These are phyloP conservation scores for Eucera pruinosa DNA, from an alignment of 2,888 invertebrate genomes.

Conservation along the genomic window DNA sequence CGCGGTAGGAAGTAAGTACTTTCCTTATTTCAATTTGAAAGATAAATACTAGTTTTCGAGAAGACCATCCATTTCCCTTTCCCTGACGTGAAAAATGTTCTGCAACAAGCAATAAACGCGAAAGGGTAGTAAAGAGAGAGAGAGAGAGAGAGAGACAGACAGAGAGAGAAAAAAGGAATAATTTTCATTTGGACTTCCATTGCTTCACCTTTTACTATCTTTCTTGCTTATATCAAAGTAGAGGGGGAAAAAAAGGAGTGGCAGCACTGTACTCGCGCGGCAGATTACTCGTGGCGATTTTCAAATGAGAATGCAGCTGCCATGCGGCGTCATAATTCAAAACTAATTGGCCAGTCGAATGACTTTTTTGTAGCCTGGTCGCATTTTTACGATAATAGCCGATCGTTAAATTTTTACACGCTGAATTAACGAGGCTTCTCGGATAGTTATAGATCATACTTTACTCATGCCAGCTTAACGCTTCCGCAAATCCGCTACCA, in stretches of 20 bases:
- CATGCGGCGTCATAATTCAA: conserved; percentile 55
- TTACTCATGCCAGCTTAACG: neutral
- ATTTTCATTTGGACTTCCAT: conserved; percentile 17
- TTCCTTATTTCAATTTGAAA: neutral
- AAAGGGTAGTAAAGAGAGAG: neutral
- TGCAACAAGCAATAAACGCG: neutral
- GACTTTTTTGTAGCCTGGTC: conserved; percentile 41
- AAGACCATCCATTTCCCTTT: neutral
- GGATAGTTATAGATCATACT: conserved; percentile 22
- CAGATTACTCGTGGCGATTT: conserved; percentile 59
- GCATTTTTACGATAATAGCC: conserved; percentile 34
- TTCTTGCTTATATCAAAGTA: no score
- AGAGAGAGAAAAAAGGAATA: neutral
- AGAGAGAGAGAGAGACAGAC: no score
- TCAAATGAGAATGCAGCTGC: conserved; percentile 54
- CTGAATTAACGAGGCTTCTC: conserved; percentile 14
- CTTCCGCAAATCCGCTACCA: neutral
- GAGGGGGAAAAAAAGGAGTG: neutral
- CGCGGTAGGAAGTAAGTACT: no score
- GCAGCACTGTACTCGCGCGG: no score
- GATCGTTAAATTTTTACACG: conserved; percentile 38
- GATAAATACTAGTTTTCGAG: neutral
- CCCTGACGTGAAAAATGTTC: neutral
- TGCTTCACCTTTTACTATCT: neutral
- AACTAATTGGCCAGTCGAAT: conserved; percentile 60